Evolutionary conservation across 2,888 invertebrate species (phyloP), one percentile per base, ranked within the genome.

Genomic region (Cyrtodaria siliqua): DNA sequence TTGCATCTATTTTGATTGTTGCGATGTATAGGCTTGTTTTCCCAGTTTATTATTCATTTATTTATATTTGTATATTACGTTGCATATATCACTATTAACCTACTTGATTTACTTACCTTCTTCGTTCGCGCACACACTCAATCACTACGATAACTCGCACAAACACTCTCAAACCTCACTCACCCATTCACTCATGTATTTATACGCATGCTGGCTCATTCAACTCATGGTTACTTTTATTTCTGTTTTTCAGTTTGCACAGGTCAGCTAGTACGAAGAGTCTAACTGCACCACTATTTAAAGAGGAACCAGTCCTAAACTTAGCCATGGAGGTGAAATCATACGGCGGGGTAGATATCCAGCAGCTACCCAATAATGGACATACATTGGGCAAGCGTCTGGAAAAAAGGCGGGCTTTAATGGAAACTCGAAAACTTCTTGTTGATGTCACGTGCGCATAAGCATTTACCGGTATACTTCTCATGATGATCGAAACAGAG

Each of bases 401-500:
- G 8, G 75, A 86, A 14, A 68, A 73, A 23, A 70, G 89, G 6
- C 59, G 74, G 29, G 53, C 56, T 8, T 50, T 82, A 1, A 69
- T 86, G 27, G 56, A 82, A 55, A 60, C 76, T 16, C 70, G 87
- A 12, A 75, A 83, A 9, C 82, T 86, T 79, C 75, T 90, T 14
- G 86, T 87, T 14, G 86, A 89, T 61, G 59, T 87, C 24, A 82
- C 86, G 33, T 86, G 88, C 57, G 73, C 72, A 1, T 62, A 87
- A 33, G 89, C 88, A 2, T 55, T 88, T 50, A 33, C 66, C 12
- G 90, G 90, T 26, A 87, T 90, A 26, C 23, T 84, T 1, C 60
- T 89, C n/a, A 89, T 90, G 90, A 79, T 89, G 66, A 66, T 85
- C 4, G 89, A 90, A 78, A 89, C 87, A 2, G 90, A 90, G 56